Conservation (phyloP, 1,140 invertebrate genomes). For the Papilio helenus region DNA sequence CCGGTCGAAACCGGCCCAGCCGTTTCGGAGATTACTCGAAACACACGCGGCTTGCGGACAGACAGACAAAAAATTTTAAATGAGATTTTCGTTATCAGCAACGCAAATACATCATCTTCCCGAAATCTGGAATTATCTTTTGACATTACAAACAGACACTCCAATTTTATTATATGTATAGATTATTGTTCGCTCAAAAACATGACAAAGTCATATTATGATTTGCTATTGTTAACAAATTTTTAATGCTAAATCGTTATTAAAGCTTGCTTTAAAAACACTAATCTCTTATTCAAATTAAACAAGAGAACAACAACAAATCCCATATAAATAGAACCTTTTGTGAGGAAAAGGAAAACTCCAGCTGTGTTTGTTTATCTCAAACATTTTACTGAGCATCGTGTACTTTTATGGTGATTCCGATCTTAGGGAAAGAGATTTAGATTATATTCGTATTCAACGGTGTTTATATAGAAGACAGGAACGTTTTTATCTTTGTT, state of each 20-base stretch:
- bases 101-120: no score
- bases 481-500: background rate
- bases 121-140: no score
- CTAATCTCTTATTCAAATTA: slow-evolving; percentile 2
- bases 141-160: no score
- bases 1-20: no score
- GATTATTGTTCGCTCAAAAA: no score
- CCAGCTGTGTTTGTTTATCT: slow-evolving; percentile 22
- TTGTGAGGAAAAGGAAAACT: slow-evolving; percentile 17
- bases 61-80: no score
- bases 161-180: no score
- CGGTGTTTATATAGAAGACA: background rate
- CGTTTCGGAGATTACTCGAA: no score
- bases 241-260: background rate
- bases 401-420: slow-evolving; percentile 17
- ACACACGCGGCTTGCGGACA: no score
- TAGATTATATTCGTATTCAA: background rate
- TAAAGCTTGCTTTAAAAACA: background rate
- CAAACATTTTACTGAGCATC: slow-evolving; percentile 1
- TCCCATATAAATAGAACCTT: slow-evolving; percentile 3
- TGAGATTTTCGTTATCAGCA: no score
- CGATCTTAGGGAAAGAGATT: slow-evolving; percentile 13
- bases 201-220: no score
- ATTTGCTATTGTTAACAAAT: no score
- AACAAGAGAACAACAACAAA: slow-evolving; percentile 11